A percentile compares a stretch with the other conserved stretches of the same genome.
Conservation (phyloP, 2,113 vertebrate species). For the Morone saxatilis region DNA sequence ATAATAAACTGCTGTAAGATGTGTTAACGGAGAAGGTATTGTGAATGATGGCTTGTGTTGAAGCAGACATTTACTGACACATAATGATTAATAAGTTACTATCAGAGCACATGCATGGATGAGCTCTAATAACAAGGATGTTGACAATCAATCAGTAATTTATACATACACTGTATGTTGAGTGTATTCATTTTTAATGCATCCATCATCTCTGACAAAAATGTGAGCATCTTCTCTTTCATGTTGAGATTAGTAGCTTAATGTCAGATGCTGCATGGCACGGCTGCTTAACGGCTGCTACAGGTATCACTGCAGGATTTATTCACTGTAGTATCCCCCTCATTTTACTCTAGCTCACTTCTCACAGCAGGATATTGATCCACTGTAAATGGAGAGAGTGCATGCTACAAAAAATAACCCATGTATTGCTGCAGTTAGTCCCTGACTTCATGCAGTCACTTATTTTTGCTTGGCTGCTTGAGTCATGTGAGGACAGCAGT, state of each 20-base stretch:
- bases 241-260: slow-evolving; percentile 60
- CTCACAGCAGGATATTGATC: slow-evolving; percentile 57
- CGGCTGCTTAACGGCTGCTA: slow-evolving; percentile 33
- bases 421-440: slow-evolving; percentile 21
- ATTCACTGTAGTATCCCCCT: slow-evolving; percentile 16
- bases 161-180: neutral
- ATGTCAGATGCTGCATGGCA: slow-evolving; percentile 34
- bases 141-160: slow-evolving; percentile 7
- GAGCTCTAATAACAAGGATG: neutral
- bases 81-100: slow-evolving; percentile 25
- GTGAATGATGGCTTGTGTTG: neutral
- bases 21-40: neutral
- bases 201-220: slow-evolving; percentile 39
- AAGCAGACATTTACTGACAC: slow-evolving; percentile 36
- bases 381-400: slow-evolving; percentile 32
- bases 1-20: neutral
- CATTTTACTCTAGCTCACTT: slow-evolving; percentile 40
- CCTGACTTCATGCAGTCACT: slow-evolving; percentile 28
- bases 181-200: slow-evolving; percentile 33
- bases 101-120: slow-evolving; percentile 6
- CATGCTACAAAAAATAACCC: slow-evolving; percentile 15
- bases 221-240: slow-evolving; percentile 43
- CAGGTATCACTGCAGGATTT: slow-evolving; percentile 64
- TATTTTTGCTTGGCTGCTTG: slow-evolving; percentile 22
- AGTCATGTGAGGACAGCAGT: slow-evolving; percentile 51